Percentiles rank a stretch among this genome's conserved stretches.
phyloP scores from a whole-genome alignment of 2,888 invertebrate species.

The Perdita meconis region DNA sequence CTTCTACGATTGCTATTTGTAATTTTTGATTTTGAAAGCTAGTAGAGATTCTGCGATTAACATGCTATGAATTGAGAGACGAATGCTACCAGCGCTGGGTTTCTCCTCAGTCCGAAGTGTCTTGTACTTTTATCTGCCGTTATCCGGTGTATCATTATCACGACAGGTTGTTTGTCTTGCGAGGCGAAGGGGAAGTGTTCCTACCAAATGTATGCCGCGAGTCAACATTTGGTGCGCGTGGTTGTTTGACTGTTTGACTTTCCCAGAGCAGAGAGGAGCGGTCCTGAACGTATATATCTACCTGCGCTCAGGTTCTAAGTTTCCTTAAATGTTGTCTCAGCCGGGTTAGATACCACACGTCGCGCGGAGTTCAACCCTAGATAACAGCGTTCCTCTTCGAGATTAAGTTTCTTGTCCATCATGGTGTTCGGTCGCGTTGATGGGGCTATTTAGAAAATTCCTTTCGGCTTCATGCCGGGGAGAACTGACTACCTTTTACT shows the following conservation, averaged over 20 bases:
- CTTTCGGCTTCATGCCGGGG: slow-evolving; percentile 6
- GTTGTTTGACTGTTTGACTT: slow-evolving; percentile 83
- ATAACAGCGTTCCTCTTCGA: slow-evolving; percentile 71
- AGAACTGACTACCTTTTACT: background rate
- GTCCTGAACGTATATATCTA: slow-evolving; percentile 72
- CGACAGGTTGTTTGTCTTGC: slow-evolving; percentile 82
- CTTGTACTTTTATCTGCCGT: slow-evolving; percentile 69
- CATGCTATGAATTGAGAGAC: background rate
- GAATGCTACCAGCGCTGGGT: slow-evolving; percentile 46
- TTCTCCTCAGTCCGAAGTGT: slow-evolving; percentile 2
- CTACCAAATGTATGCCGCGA: slow-evolving; percentile 80
- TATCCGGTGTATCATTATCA: slow-evolving; percentile 80
- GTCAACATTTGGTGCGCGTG: slow-evolving; percentile 80
- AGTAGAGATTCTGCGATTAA: background rate
- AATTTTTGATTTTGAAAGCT: no score
- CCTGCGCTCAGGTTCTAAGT: slow-evolving; percentile 76
- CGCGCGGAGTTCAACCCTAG: slow-evolving; percentile 66
- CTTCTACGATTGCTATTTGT: no score
- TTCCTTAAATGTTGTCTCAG: slow-evolving; percentile 82
- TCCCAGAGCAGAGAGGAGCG: slow-evolving; percentile 80
- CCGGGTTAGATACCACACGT: slow-evolving; percentile 79
- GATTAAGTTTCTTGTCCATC: slow-evolving; percentile 61
- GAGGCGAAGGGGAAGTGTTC: slow-evolving; percentile 71
- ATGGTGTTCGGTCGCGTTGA: slow-evolving; percentile 31
- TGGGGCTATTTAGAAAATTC: slow-evolving; percentile 55